These are phyloP conservation scores for Heterodera filipjevi DNA, from an alignment of 2,888 invertebrate genomes.

Conservation along the genomic window DNA sequence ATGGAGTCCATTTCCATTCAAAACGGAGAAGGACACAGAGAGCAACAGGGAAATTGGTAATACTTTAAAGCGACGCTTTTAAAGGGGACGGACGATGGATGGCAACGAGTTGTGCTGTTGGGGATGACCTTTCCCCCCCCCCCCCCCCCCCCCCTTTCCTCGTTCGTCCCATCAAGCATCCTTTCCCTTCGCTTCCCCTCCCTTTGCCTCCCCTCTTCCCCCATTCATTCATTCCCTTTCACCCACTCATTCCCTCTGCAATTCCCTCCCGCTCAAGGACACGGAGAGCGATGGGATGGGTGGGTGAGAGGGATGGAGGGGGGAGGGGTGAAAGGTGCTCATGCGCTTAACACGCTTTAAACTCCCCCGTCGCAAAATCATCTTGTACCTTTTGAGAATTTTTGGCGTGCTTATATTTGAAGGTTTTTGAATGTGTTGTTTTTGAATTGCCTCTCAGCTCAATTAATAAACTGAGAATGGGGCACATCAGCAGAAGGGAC, in stretches of 20 bases:
- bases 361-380: background rate
- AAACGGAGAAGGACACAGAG: background rate
- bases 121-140: background rate
- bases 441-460: slow-evolving; percentile 2
- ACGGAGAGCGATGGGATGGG: background rate
- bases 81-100: background rate
- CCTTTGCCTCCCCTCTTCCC: background rate
- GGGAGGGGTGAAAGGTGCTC: background rate
- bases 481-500: background rate
- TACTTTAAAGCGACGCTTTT: slow-evolving; percentile 10
- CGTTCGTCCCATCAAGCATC: slow-evolving; percentile 12
- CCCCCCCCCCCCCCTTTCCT: background rate
- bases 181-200: background rate
- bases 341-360: slow-evolving; percentile 9
- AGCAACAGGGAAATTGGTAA: background rate
- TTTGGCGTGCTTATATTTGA: slow-evolving; percentile 1
- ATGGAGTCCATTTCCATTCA: slow-evolving; percentile 1
- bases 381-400: background rate
- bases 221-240: slow-evolving; percentile 1
- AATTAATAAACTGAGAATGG: background rate
- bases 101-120: slow-evolving; percentile 1
- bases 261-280: slow-evolving; percentile 12
- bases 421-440: background rate
- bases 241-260: background rate
- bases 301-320: background rate